phyloP scores from a whole-genome alignment of 2,888 invertebrate species.

The Stramonita haemastoma region DNA sequence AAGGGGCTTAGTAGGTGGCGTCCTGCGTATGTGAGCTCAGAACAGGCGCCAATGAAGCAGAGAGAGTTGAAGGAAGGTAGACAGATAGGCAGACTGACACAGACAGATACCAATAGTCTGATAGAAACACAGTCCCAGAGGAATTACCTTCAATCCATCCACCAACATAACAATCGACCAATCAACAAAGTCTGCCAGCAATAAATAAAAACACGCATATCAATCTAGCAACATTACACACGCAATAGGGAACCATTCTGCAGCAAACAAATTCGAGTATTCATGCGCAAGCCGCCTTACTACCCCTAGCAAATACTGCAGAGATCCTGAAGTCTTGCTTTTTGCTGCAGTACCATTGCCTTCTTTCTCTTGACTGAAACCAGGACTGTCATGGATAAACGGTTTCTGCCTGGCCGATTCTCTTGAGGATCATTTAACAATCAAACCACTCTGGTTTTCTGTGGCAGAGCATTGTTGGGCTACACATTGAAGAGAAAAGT shows the following conservation, averaged over 20 bases:
- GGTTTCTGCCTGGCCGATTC: background rate
- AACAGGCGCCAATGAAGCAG: too few relatives aligned
- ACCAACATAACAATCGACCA: background rate
- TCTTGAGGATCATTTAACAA: background rate
- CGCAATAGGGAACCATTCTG: background rate
- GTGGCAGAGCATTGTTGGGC: background rate
- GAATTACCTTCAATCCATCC: too few relatives aligned
- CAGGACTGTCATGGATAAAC: background rate
- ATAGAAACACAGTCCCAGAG: too few relatives aligned
- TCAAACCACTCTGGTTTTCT: background rate
- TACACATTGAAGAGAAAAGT: background rate
- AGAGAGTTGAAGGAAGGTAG: too few relatives aligned
- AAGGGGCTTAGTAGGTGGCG: too few relatives aligned
- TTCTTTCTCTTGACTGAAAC: background rate
- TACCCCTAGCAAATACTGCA: background rate
- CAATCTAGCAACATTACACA: constrained; percentile 17
- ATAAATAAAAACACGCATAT: background rate
- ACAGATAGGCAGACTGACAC: too few relatives aligned
- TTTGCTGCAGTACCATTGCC: background rate
- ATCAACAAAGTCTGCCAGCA: background rate
- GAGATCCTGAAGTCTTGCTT: background rate
- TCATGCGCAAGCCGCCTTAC: background rate
- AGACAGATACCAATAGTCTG: too few relatives aligned
- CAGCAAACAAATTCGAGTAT: background rate
- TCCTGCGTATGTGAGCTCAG: too few relatives aligned